phyloP scores from a whole-genome alignment of 2,888 invertebrate species.

The Gibbula magus region DNA sequence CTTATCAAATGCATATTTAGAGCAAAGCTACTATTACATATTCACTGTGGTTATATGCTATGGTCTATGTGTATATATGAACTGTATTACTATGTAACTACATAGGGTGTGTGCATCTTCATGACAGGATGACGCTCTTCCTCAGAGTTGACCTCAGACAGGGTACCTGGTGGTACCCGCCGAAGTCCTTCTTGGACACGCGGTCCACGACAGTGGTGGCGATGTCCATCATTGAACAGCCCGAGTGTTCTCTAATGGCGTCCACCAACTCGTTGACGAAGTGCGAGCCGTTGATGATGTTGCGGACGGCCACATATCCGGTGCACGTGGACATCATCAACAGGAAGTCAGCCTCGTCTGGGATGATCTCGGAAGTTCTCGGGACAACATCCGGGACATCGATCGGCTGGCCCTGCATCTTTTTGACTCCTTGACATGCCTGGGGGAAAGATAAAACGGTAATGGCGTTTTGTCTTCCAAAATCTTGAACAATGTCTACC shows the following conservation, averaged over 20 bases:
- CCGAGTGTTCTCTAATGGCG: background rate
- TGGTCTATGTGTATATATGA: too few relatives aligned
- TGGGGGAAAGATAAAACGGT: background rate
- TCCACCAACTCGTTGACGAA: background rate
- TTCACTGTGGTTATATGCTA: too few relatives aligned
- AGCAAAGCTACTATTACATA: too few relatives aligned
- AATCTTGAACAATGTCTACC: too few relatives aligned
- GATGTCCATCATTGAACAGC: slow-evolving; percentile 1
- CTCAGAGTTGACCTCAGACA: background rate
- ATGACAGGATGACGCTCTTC: background rate
- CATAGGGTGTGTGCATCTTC: too few relatives aligned
- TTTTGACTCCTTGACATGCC: slow-evolving; percentile 2
- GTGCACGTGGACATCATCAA: slow-evolving; percentile 9
- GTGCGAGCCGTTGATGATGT: slow-evolving; percentile 15
- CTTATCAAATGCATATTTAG: too few relatives aligned
- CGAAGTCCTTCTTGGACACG: background rate
- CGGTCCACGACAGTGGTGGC: background rate
- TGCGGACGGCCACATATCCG: background rate
- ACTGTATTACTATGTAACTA: too few relatives aligned
- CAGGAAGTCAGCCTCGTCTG: slow-evolving; percentile 18
- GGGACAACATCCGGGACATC: background rate
- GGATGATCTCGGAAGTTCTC: background rate
- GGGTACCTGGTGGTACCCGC: background rate
- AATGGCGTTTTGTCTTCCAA: too few relatives aligned
- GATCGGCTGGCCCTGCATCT: background rate